Evolutionary conservation across 2,113 vertebrate genomes (phyloP).

Genomic region (Dromaius novaehollandiae): DNA sequence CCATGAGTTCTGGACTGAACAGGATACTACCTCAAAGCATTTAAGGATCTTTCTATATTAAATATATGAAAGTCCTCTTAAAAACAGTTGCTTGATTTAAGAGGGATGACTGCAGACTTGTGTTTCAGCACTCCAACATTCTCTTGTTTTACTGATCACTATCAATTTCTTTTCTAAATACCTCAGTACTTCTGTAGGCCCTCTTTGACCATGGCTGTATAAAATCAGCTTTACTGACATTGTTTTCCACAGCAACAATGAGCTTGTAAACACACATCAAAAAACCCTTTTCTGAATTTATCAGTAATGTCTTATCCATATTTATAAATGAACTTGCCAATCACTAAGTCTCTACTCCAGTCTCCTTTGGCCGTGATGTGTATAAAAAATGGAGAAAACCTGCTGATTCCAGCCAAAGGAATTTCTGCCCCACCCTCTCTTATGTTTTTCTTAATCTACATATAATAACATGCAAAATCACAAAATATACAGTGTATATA

Average conservation of each 20-base stretch:
- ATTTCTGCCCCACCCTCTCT: neutral
- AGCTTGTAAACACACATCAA: neutral
- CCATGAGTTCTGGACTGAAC: neutral
- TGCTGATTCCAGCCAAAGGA: neutral
- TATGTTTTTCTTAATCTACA: neutral
- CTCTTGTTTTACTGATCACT: neutral
- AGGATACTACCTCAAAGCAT: neutral
- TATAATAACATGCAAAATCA: neutral
- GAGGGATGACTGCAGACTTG: neutral
- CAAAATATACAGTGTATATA: neutral
- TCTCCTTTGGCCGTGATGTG: neutral
- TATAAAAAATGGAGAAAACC: neutral
- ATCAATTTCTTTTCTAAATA: neutral
- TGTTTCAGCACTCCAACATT: neutral
- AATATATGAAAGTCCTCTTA: neutral
- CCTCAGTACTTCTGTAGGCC: neutral
- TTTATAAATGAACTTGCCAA: neutral
- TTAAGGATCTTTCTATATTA: neutral
- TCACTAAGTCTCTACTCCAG: neutral
- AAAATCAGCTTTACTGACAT: neutral
- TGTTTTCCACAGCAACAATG: neutral
- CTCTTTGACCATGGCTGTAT: neutral
- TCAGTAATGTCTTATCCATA: neutral
- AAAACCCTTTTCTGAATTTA: neutral
- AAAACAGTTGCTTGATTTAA: neutral